Conservation (phyloP, 2,888 invertebrate genomes). For the Cataglyphis altisquamis region DNA sequence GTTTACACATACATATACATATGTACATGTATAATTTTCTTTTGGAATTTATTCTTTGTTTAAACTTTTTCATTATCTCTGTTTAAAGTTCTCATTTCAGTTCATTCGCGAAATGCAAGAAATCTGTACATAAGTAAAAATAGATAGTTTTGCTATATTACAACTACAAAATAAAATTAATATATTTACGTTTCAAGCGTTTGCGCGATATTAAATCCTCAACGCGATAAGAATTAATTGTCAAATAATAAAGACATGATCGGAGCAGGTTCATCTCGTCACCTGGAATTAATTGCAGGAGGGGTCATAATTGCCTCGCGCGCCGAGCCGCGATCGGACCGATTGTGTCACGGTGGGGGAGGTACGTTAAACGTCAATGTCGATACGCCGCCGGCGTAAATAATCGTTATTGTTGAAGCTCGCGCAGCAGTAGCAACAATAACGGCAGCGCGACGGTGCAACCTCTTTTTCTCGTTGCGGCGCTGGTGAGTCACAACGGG, state of each 20-base stretch:
- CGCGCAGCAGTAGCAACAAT: conserved; percentile 58
- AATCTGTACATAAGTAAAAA: neutral
- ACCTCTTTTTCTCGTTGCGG: conserved; percentile 39
- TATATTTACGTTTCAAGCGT: neutral
- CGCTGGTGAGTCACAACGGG: conserved; percentile 76
- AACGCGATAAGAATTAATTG: neutral
- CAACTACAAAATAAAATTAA: neutral
- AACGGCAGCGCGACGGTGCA: conserved; percentile 31
- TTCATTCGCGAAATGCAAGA: neutral
- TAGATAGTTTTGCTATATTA: neutral
- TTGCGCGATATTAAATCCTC: neutral
- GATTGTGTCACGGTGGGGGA: conserved; percentile 73
- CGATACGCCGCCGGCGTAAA: conserved; percentile 81
- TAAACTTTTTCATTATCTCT: conserved; percentile 1
- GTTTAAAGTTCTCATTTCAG: neutral
- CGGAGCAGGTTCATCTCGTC: conserved; percentile 55
- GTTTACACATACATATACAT: neutral
- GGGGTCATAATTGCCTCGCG: conserved; percentile 64
- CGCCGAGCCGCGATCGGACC: conserved; percentile 59
- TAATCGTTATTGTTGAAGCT: conserved; percentile 83
- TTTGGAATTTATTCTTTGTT: neutral
- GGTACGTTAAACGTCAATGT: conserved; percentile 83
- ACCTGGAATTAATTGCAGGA: conserved; percentile 71
- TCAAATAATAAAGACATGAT: neutral
- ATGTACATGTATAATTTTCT: neutral